Evolutionary conservation across 2,888 invertebrate species (phyloP).

Genomic region (Microctonus aethiopoides): DNA sequence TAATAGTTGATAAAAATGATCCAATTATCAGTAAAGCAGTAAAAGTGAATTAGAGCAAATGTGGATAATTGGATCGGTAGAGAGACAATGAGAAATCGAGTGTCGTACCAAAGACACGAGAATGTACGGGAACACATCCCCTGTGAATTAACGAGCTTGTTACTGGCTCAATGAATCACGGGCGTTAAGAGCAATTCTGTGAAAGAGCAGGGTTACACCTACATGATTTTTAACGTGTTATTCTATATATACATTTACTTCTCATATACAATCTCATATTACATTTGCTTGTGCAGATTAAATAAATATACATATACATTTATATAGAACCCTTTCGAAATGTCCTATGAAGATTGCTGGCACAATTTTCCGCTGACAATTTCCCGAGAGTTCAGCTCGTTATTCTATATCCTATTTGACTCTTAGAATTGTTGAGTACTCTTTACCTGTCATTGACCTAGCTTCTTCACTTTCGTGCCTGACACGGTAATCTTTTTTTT

Average conservation of each 20-base stretch:
- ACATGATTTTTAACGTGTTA: not conserved
- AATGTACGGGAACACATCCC: constrained; percentile 8
- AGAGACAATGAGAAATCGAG: constrained; percentile 23
- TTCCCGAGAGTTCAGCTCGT: constrained; percentile 36
- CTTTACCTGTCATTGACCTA: not conserved
- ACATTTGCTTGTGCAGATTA: not conserved
- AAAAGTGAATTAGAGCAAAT: not conserved
- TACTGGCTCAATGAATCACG: constrained; percentile 29
- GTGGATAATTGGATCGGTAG: constrained; percentile 35
- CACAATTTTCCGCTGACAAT: constrained; percentile 40
- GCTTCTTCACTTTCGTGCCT: not conserved
- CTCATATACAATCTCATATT: not conserved
- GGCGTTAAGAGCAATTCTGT: constrained; percentile 16
- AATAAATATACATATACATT: not conserved
- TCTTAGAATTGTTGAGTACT: not conserved
- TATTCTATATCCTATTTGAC: constrained; percentile 6
- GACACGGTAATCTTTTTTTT: too few relatives aligned
- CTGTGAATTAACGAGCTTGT: constrained; percentile 39
- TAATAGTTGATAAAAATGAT: not conserved
- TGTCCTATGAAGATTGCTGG: constrained; percentile 21
- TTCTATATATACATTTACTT: not conserved
- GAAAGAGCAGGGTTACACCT: not conserved
- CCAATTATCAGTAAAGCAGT: not conserved
- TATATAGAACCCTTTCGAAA: not conserved
- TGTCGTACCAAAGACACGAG: constrained; percentile 19